A percentile compares a stretch with the other conserved stretches of the same genome.
Conservation (phyloP, 2,797 vertebrate species). For the Rhinoraja longicauda region DNA sequence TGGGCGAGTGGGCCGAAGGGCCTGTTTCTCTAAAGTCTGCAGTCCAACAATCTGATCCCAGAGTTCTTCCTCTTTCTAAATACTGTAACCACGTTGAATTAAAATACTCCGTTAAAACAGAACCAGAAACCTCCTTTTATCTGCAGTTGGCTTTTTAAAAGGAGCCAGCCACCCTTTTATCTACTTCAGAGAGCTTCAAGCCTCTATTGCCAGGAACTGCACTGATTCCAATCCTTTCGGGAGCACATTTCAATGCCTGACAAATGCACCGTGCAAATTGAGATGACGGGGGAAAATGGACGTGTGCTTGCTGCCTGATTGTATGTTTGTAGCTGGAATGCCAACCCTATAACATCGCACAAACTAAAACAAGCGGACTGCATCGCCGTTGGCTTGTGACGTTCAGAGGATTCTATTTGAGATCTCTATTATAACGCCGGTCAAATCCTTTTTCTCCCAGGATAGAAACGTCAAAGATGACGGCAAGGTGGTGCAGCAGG, state of each 20-base stretch:
- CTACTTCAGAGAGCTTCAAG: background rate
- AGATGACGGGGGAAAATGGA: background rate
- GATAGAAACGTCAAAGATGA: too few species aligned
- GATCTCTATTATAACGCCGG: background rate
- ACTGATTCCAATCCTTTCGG: background rate
- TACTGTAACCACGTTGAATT: background rate
- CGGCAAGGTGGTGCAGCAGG: too few species aligned
- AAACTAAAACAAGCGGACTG: background rate
- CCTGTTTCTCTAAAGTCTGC: too few species aligned
- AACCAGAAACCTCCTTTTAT: constrained; percentile 19
- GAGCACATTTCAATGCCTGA: background rate
- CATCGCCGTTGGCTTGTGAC: too few species aligned
- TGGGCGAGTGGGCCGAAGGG: too few species aligned
- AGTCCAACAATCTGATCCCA: background rate
- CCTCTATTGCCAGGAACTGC: background rate
- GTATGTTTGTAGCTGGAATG: background rate
- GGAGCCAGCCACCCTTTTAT: background rate
- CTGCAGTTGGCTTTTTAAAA: background rate
- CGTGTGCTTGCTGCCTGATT: background rate
- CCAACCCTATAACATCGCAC: background rate
- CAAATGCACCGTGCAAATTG: background rate
- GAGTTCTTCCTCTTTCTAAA: background rate
- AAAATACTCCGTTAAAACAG: background rate
- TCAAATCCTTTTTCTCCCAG: too few species aligned
- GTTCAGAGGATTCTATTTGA: background rate